Evolutionary conservation across 2,113 vertebrate genomes (phyloP).

Genomic region (Brachyhypopomus occidentalis): DNA sequence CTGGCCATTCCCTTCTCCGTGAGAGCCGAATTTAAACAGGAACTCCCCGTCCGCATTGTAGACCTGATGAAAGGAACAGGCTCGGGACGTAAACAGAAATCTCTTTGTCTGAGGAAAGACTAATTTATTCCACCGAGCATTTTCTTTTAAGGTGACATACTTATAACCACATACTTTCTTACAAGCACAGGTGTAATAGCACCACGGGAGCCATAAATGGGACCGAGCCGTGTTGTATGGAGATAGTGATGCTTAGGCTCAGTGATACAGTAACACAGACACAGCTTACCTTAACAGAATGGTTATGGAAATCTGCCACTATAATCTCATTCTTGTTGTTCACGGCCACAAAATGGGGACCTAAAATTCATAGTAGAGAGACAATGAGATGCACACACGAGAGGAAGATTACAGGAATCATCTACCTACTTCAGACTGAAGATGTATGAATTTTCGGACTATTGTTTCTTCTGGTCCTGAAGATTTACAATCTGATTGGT

Average conservation of each 20-base stretch:
- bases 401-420: neutral
- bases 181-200: neutral
- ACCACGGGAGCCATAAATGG: neutral
- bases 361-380: conserved; percentile 65
- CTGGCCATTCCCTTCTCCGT: conserved; percentile 94
- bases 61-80: conserved; percentile 73
- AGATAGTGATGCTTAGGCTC: too few species aligned
- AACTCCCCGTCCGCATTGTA: conserved; percentile 96
- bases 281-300: conserved; percentile 90
- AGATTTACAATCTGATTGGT: neutral
- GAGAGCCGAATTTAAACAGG: conserved; percentile 97
- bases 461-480: neutral
- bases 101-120: neutral
- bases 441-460: too few species aligned
- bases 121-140: neutral
- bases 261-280: too few species aligned
- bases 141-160: neutral
- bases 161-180: too few species aligned
- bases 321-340: conserved; percentile 98
- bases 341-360: conserved; percentile 96
- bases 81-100: neutral
- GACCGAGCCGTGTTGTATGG: neutral
- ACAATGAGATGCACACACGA: conserved; percentile 44
- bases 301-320: conserved; percentile 97
- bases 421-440: neutral